These are phyloP conservation scores for Caenorhabditis plicata DNA, from an alignment of 2,888 invertebrate genomes.

Conservation along the genomic window DNA sequence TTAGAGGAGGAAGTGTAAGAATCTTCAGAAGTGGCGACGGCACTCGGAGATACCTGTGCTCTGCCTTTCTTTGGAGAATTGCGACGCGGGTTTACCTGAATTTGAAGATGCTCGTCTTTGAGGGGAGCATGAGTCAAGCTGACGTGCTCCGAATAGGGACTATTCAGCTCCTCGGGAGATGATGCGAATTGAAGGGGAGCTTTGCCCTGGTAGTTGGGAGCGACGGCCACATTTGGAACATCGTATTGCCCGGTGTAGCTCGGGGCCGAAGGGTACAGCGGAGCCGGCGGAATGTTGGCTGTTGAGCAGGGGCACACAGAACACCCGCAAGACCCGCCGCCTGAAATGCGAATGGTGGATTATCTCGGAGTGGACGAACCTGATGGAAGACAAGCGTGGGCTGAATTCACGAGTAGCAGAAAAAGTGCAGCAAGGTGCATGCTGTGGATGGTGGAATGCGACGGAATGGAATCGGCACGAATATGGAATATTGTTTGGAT, in stretches of 20 bases:
- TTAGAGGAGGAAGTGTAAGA: conserved; percentile 17
- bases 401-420: conserved; percentile 1
- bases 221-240: background rate
- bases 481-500: too few relatives aligned
- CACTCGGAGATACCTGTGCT: conserved; percentile 31
- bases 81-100: background rate
- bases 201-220: conserved; percentile 21
- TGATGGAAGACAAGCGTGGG: background rate
- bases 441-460: too few relatives aligned
- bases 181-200: conserved; percentile 23
- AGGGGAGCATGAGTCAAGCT: too few relatives aligned
- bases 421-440: too few relatives aligned
- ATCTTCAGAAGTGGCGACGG: conserved; percentile 20
- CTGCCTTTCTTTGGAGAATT: background rate
- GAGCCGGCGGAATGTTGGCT: too few relatives aligned
- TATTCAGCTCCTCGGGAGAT: too few relatives aligned
- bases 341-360: too few relatives aligned
- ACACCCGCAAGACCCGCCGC: too few relatives aligned
- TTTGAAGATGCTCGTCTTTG: too few relatives aligned
- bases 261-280: conserved; percentile 14
- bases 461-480: too few relatives aligned
- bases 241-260: conserved; percentile 13
- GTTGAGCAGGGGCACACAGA: too few relatives aligned
- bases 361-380: conserved; percentile 21
- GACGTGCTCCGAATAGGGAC: too few relatives aligned